Percentiles rank a stretch among this genome's conserved stretches.
Conservation (phyloP, 2,888 invertebrate genomes). For the Pristionchus japonicus region DNA sequence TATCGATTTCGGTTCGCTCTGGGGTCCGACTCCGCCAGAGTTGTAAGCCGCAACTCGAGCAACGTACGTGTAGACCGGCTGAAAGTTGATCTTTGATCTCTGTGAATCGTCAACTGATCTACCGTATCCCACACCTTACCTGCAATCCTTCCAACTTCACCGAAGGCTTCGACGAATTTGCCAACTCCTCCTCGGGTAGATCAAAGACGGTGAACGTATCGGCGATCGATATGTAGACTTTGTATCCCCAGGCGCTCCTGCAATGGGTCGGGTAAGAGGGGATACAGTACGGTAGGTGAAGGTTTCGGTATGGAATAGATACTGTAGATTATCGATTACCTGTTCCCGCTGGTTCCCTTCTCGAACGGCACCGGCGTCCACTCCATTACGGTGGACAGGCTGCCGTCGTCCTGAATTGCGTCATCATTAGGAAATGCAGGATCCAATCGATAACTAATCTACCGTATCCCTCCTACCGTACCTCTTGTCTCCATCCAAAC, state of each 20-base stretch:
- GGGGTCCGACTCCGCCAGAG: slow-evolving; percentile 68
- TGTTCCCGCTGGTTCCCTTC: slow-evolving; percentile 25
- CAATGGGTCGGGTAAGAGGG: neutral
- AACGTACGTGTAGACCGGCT: neutral
- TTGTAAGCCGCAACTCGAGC: slow-evolving; percentile 67
- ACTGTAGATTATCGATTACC: slow-evolving; percentile 1
- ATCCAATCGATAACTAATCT: too few species aligned
- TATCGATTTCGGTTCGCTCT: slow-evolving; percentile 59
- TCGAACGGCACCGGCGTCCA: slow-evolving; percentile 59
- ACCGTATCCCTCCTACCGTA: neutral
- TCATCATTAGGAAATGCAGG: too few species aligned
- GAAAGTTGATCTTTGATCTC: neutral
- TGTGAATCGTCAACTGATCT: slow-evolving; percentile 30
- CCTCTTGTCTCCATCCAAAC: slow-evolving; percentile 46
- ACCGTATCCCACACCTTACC: too few species aligned
- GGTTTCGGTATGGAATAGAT: neutral
- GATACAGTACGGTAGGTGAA: neutral
- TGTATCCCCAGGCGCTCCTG: slow-evolving; percentile 41
- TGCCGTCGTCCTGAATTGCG: slow-evolving; percentile 49
- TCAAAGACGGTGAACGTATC: slow-evolving; percentile 60
- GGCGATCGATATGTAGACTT: slow-evolving; percentile 56
- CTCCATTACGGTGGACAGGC: slow-evolving; percentile 63
- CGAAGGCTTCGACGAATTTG: slow-evolving; percentile 63
- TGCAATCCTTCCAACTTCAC: slow-evolving; percentile 70
- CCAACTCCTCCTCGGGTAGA: slow-evolving; percentile 62